Percentiles rank a stretch among this genome's conserved stretches.
Conservation (phyloP, 1,140 invertebrate genomes). For the Drosophila kohkoa region DNA sequence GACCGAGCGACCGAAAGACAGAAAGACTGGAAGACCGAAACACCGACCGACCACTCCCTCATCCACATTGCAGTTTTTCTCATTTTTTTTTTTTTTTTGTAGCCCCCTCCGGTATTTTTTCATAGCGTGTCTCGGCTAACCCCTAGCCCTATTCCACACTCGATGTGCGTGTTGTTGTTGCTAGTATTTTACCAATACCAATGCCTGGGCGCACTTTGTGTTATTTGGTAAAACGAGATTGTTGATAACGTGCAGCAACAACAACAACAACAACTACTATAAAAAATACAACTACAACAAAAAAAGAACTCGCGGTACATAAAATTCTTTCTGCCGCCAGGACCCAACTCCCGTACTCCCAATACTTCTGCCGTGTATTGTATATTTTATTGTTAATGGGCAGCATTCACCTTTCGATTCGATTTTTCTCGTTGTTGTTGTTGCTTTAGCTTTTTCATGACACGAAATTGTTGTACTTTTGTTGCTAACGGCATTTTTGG, state of each 20-base stretch:
- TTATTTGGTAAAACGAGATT: constrained; percentile 83
- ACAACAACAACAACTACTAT: constrained; percentile 53
- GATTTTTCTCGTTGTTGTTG: constrained; percentile 44
- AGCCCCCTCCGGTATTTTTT: constrained; percentile 4
- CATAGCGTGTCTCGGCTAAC: constrained; percentile 37
- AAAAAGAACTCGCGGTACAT: constrained; percentile 53
- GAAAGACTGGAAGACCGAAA: no score
- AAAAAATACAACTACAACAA: constrained; percentile 48
- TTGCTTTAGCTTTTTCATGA: constrained; percentile 14
- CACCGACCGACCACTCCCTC: constrained; percentile 66
- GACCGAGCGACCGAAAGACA: constrained; percentile 31
- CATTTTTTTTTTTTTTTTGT: constrained; percentile 31
- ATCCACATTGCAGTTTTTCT: constrained; percentile 53
- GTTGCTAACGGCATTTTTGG: constrained; percentile 54
- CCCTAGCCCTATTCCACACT: constrained; percentile 11
- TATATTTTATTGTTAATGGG: constrained; percentile 76
- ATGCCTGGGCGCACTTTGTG: constrained; percentile 71
- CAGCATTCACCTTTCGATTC: constrained; percentile 65
- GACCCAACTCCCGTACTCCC: constrained; percentile 25
- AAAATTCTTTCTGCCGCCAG: constrained; percentile 62
- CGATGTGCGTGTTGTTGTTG: constrained; percentile 2
- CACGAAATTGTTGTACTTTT: constrained; percentile 63
- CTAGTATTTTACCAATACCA: constrained; percentile 37
- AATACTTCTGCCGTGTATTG: constrained; percentile 22
- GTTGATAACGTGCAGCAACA: constrained; percentile 73